Base-by-base conservation (phyloP, 2,113 vertebrate species). In the Thamnaconus septentrionalis region DNA sequence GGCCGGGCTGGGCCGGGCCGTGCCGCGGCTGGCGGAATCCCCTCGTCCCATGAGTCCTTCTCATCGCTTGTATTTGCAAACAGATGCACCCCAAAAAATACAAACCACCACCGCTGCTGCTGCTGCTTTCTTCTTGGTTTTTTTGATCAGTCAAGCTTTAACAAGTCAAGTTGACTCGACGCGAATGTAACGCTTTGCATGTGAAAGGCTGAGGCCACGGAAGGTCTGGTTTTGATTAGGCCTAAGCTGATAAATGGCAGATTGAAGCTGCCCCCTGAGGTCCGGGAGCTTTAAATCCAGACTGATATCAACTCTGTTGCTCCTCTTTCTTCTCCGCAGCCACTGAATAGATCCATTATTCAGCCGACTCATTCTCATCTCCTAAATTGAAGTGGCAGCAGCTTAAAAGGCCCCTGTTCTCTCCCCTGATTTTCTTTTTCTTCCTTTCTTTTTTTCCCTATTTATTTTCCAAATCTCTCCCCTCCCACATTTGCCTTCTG, bases 101-200 rank as follows among this genome's bases (percentile, higher is more conserved):
- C 18, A 31, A 31, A 31, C 18, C 18, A 31, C 18, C 18, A 31
- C 18, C 18, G 39, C 51, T 31, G 18, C 18, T 31, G 18, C 18
- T 31, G 18, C 18, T 31, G 18, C 18, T 31, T 31, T 31, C 18
- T 31, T 31, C 18, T 31, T 49, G 72, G 54, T 88, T 86, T 90
- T 51, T 91, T 90, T 92, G 91, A 92, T 92, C 91, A 90, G 85
- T 92, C 92, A 91, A 84, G 90, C 91, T 77, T 92, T 88, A 92
- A 92, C 90, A 92, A 93, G 91, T 93, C 88, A 90, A 92, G 88
- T 92, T 90, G 91, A 92, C 91, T 88, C 53, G 85, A 89, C 86
- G 78, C 83, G 84, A 92, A 91, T 92, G 90, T 92, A 76, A 72
- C 66, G 58, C 73, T 92, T 92, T 90, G 90, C 91, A 92, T 92